Evolutionary conservation across 2,888 invertebrate genomes (phyloP).

Genomic region (Morpho achilles): DNA sequence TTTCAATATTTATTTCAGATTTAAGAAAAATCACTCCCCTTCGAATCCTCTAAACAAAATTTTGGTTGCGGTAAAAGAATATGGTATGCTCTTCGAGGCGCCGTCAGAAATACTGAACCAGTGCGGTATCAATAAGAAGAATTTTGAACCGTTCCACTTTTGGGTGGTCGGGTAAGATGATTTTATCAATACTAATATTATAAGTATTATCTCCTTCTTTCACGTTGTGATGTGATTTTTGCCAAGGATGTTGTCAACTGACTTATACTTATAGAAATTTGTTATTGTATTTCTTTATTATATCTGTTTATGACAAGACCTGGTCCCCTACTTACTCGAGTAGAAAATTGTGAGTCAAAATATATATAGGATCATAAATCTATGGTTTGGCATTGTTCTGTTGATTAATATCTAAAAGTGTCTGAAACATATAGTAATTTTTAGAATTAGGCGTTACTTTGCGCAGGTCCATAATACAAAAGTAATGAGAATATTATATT

Average conservation of each 20-base stretch:
- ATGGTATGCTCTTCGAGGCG: conserved; percentile 87
- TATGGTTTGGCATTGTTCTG: no score
- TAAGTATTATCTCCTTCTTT: not conserved
- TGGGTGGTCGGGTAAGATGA: conserved; percentile 88
- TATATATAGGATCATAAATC: no score
- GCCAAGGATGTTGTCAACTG: no score
- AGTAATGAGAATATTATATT: no score
- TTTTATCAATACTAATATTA: not conserved
- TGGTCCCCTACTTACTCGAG: no score
- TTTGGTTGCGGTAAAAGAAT: conserved; percentile 89
- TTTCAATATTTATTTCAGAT: conserved; percentile 41
- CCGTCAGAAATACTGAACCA: conserved; percentile 58
- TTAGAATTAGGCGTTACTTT: not conserved
- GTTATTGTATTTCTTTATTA: no score
- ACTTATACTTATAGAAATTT: no score
- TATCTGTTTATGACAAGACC: no score
- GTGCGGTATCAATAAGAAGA: conserved; percentile 58
- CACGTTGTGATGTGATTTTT: no score
- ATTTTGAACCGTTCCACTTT: conserved; percentile 78
- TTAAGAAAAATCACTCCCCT: conserved; percentile 78
- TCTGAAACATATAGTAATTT: no score
- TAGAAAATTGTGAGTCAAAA: no score
- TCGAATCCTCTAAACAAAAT: conserved; percentile 84
- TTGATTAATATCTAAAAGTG: no score
- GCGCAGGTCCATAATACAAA: not conserved